Base-by-base conservation (phyloP, 1,140 invertebrate genomes). In the Andricus grossulariae region DNA sequence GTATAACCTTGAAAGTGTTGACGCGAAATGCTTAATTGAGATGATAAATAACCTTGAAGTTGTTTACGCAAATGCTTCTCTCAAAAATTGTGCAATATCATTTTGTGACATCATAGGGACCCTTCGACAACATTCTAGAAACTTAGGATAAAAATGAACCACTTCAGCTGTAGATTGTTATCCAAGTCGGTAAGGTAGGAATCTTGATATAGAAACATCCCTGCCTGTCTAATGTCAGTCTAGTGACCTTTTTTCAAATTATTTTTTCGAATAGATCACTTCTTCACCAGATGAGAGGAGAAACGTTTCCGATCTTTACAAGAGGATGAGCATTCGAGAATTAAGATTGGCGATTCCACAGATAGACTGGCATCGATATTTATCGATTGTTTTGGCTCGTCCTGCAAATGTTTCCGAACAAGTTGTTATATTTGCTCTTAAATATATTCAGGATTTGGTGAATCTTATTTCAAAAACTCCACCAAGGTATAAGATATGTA, bases 241-340 rank as follows among this genome's bases (percentile, higher is more conserved):
- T 72, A 6, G 15, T 72, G 3, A 18, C 13, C 18, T 50, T 49
- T 72, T 7, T 72, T 1, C 2, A 74, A 45, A 50, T 25, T 32
- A 72, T 66, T 21, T 57, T 50, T 45, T 75, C 51, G 79, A 18
- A 71, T 82, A 96, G 95, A 96, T 97, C 75, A 96, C 95, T n/a
- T 94, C 94, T 50, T 94, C 96, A 0, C 93, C 94, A n/a, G 96
- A 97, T 87, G 94, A 97, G 79, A 92, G 96, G 77, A 92, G 95
- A 55, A 97, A 98, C 88, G 94, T 96, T 7, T 95, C 94, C 1
- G 94, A 95, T 78, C 91, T 97, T 2, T 98, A 98, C 89, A 93
- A 95, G 73, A 93, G 95, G 77, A 95, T 97, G 93, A 94, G 94
- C 0, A 86, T 98, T 0, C 90, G 91, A 0, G 93, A 97, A 80